A percentile compares a stretch with the other conserved stretches of the same genome.
These are phyloP conservation scores for Labeo catla DNA, from an alignment of 2,113 vertebrate species.

Conservation along the genomic window DNA sequence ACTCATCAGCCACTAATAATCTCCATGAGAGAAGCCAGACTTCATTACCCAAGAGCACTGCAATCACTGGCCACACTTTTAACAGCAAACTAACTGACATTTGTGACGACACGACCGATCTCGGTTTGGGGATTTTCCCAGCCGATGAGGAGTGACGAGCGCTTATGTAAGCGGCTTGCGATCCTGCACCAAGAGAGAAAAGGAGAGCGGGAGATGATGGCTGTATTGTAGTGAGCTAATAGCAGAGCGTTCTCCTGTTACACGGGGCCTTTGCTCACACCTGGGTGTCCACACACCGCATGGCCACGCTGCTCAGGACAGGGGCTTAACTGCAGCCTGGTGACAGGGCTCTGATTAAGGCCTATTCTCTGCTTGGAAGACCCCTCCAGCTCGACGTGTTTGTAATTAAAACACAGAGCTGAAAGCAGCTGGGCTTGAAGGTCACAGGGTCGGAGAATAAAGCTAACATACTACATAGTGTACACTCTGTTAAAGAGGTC, in stretches of 20 bases:
- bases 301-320: conserved; percentile 61
- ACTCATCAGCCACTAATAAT: conserved; percentile 36
- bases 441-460: conserved; percentile 49
- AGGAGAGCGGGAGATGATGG: conserved; percentile 23
- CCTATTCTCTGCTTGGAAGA: conserved; percentile 53
- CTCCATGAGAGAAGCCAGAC: conserved; percentile 11
- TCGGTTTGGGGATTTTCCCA: not conserved
- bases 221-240: conserved; percentile 76
- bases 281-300: conserved; percentile 66
- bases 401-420: conserved; percentile 71
- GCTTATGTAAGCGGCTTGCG: conserved; percentile 1
- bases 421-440: conserved; percentile 52
- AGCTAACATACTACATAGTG: not conserved
- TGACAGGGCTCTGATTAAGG: conserved; percentile 72
- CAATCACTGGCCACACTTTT: not conserved
- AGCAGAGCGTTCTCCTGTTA: conserved; percentile 74
- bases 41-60: conserved; percentile 8
- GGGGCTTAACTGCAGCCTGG: conserved; percentile 75
- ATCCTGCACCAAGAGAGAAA: conserved; percentile 12
- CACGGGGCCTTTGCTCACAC: conserved; percentile 76
- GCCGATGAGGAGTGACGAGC: not conserved
- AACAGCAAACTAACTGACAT: conserved; percentile 20
- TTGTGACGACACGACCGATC: not conserved
- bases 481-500: not conserved
- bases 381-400: conserved; percentile 10